Evolutionary conservation across 2,113 vertebrate species (phyloP).

Genomic region (Cinclus mexicanus): DNA sequence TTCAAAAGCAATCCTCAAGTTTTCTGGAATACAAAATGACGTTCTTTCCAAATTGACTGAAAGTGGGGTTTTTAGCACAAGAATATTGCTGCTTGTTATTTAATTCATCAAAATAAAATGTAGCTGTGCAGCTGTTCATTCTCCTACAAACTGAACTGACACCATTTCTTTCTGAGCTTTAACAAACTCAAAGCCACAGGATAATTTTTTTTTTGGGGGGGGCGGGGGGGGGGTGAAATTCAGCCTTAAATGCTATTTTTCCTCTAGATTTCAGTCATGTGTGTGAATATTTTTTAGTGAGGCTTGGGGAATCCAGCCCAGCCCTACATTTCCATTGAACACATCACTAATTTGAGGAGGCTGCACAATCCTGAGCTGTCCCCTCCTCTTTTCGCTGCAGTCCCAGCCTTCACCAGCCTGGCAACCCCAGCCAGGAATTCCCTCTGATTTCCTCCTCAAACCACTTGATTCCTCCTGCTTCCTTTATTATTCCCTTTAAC

Average conservation of each 20-base stretch:
- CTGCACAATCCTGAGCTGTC: background rate
- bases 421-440: conserved; percentile 21
- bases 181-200: background rate
- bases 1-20: background rate
- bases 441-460: conserved; percentile 41
- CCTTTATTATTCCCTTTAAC: background rate
- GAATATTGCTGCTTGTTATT: background rate
- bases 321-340: background rate
- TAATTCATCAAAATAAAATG: fast-evolving
- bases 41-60: background rate
- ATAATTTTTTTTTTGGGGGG: background rate
- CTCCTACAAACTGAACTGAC: background rate
- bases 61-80: background rate
- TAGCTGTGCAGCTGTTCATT: background rate
- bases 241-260: background rate
- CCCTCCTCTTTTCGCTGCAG: background rate
- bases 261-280: background rate
- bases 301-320: background rate
- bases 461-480: conserved; percentile 31
- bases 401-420: background rate
- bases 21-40: background rate
- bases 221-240: background rate
- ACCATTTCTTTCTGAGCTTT: background rate
- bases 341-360: background rate
- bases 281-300: background rate